Evolutionary conservation across 2,888 invertebrate species (phyloP), one percentile per base, ranked within the genome.

Genomic region (Nudaria mundana): DNA sequence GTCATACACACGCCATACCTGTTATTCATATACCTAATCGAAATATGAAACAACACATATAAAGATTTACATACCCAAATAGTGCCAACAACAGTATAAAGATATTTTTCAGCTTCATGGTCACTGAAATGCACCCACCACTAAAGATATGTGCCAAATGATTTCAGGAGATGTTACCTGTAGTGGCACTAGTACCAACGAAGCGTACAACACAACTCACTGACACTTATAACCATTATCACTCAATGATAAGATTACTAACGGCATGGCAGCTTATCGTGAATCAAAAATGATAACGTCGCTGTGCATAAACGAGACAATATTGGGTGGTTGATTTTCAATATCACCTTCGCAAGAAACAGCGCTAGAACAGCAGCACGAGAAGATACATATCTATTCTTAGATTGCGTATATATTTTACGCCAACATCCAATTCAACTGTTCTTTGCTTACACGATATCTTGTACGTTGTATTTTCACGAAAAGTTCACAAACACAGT

Each of bases 181-280:
- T 63, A 58, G 68, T 62, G 67, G 59, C 69, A 72, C 78, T 66
- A 74, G 78, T 69, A 80, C 81, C 76, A 75, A 67, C 81, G 71
- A 71, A 68, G 66, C 66, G 65, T 71, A 73, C 66, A 71, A 71
- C 79, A 65, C 81, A 81, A 76, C 87, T 88, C 81, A 87, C 87
- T 88, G 84, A 85, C 83, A 85, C 86, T 85, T 85, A 83, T 80
- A 83, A 81, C 83, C 80, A 78, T 81, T 88, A 88, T 88, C 87
- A 84, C 76, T 79, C 73, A 74, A 72, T 80, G 88, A 88, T 88
- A 88, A 88, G 85, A 86, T 82, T 83, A 81, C 77, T 66, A 63
- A 70, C 76, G 75, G 80, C 78, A 82, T 81, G 73, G 78, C 73
- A 73, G 76, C 83, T 87, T 88, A 87, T 87, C 86, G 68, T 77